phyloP scores from a whole-genome alignment of 2,888 invertebrate species.

The Agrypnus murinus region DNA sequence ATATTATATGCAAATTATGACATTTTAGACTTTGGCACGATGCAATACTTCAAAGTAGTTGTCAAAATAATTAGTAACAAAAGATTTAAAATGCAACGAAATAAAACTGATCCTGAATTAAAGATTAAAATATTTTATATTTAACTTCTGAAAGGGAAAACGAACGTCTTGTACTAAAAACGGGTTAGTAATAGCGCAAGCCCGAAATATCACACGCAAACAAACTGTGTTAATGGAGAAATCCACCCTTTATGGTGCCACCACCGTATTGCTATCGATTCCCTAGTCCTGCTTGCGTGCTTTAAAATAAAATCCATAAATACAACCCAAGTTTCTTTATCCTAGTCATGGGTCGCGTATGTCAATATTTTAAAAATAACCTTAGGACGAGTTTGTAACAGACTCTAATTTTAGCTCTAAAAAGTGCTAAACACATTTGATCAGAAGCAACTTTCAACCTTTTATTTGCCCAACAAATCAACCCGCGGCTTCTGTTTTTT shows the following conservation, averaged over 20 bases:
- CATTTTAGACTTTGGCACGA: too few species aligned
- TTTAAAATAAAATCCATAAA: conserved; percentile 20
- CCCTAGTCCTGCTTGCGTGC: conserved; percentile 25
- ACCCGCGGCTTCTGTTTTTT: not conserved
- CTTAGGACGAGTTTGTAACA: conserved; percentile 4
- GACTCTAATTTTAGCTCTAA: conserved; percentile 3
- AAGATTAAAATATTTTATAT: too few species aligned
- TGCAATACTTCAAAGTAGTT: too few species aligned
- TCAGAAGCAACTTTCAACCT: not conserved
- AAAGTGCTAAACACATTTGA: conserved; percentile 1
- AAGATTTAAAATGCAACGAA: too few species aligned
- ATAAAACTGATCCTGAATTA: too few species aligned
- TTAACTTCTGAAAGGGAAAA: not conserved
- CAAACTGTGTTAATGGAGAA: conserved; percentile 28
- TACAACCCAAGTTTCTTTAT: conserved; percentile 26
- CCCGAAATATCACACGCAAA: conserved; percentile 7
- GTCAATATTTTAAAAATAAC: conserved; percentile 22
- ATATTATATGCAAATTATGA: too few species aligned
- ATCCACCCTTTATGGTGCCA: conserved; percentile 20
- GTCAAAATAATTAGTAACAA: too few species aligned
- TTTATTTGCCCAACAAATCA: not conserved
- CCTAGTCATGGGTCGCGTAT: conserved; percentile 25
- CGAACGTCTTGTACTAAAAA: not conserved
- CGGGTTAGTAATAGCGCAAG: conserved; percentile 17
- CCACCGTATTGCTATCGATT: conserved; percentile 25